A percentile compares a stretch with the other conserved stretches of the same genome.
These are phyloP conservation scores for Allophyes oxyacanthae DNA, from an alignment of 2,888 invertebrate species.

Conservation along the genomic window DNA sequence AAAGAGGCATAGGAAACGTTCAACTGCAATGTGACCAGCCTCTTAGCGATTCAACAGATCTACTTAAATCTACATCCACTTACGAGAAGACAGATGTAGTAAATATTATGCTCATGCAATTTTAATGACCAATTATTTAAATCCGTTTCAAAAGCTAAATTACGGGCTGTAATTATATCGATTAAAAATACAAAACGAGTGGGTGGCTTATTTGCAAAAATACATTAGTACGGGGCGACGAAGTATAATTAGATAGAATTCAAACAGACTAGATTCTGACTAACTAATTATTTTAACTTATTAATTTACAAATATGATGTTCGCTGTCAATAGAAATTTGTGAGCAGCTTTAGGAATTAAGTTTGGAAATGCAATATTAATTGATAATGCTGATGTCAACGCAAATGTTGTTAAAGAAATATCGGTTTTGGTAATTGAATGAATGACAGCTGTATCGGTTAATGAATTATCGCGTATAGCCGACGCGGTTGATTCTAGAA, in stretches of 20 bases:
- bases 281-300: conserved; percentile 59
- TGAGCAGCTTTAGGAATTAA: conserved; percentile 33
- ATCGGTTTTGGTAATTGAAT: conserved; percentile 45
- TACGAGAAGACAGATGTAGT: conserved; percentile 57
- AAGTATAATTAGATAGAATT: conserved; percentile 44
- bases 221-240: conserved; percentile 48
- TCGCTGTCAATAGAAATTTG: conserved; percentile 41
- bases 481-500: conserved; percentile 25
- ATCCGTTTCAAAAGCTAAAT: conserved; percentile 58
- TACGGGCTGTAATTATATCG: conserved; percentile 57
- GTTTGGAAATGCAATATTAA: conserved; percentile 33
- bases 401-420: conserved; percentile 45
- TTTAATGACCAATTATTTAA: conserved; percentile 68
- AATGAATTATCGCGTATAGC: conserved; percentile 54
- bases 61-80: conserved; percentile 59
- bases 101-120: conserved; percentile 65
- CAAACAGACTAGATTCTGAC: conserved; percentile 53
- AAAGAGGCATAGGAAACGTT: conserved; percentile 63
- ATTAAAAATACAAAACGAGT: conserved; percentile 63
- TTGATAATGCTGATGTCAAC: conserved; percentile 19
- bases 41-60: conserved; percentile 53
- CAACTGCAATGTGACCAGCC: conserved; percentile 47
- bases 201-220: conserved; percentile 57
- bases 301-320: conserved; percentile 36
- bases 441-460: conserved; percentile 52